Conservation (phyloP, 2,888 invertebrate genomes). For the Epirrhoe alternata region DNA sequence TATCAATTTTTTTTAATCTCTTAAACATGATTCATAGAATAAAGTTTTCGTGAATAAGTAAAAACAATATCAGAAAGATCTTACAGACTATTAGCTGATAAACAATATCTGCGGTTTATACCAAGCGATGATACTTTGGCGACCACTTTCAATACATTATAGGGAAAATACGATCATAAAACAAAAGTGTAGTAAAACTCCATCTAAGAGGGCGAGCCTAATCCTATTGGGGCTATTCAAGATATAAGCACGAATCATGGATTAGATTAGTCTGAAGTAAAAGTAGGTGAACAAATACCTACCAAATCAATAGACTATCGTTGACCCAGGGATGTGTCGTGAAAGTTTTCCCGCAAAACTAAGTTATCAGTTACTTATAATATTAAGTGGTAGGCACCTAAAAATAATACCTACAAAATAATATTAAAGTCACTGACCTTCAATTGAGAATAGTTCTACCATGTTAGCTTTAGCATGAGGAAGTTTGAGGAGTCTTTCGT, state of each 20-base stretch:
- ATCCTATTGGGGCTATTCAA: constrained; percentile 69
- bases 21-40: neutral
- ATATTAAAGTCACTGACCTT: neutral
- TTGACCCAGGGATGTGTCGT: neutral
- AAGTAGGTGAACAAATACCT: constrained; percentile 51
- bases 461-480: no score
- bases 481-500: no score
- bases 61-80: constrained; percentile 5
- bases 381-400: no score
- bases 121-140: constrained; percentile 55
- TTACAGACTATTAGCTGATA: constrained; percentile 28
- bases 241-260: constrained; percentile 74
- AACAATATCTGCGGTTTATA: constrained; percentile 49
- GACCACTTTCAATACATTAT: constrained; percentile 74
- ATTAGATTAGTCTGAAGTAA: constrained; percentile 63
- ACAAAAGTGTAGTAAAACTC: constrained; percentile 77
- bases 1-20: neutral
- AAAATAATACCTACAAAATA: neutral
- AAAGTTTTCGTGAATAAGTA: constrained; percentile 1
- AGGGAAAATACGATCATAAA: constrained; percentile 73
- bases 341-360: neutral
- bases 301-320: neutral
- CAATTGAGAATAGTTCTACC: no score
- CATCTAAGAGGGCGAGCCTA: constrained; percentile 70
- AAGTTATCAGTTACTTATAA: neutral